Conservation (phyloP, 1,140 invertebrate species). For the Reticulitermes speratus region DNA sequence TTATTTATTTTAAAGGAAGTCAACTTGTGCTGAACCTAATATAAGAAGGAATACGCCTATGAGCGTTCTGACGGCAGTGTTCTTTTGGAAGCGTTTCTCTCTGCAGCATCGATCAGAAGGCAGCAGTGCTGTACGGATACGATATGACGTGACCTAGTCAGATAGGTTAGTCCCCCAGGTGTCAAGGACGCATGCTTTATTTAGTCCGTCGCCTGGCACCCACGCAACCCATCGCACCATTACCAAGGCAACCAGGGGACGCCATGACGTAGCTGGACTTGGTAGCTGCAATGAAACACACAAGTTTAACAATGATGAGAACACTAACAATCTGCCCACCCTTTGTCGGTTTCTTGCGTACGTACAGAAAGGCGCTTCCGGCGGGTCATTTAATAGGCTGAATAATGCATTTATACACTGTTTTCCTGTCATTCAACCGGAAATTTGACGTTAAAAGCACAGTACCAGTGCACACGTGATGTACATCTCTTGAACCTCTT, state of each 20-base stretch:
- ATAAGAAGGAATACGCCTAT: too few relatives aligned
- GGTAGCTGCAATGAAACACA: background rate
- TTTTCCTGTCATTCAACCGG: background rate
- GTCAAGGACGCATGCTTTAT: conserved; percentile 13
- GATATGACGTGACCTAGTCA: background rate
- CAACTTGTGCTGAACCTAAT: too few relatives aligned
- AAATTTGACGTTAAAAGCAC: too few relatives aligned
- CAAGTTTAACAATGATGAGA: background rate
- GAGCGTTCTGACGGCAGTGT: background rate
- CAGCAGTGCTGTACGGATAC: background rate
- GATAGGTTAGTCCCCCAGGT: conserved; percentile 11
- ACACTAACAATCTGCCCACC: background rate
- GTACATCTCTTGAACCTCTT: too few relatives aligned
- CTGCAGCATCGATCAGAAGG: background rate
- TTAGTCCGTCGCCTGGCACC: background rate
- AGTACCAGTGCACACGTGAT: too few relatives aligned
- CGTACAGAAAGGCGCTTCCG: background rate
- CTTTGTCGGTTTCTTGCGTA: background rate
- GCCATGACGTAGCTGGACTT: background rate
- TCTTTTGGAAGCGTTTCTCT: background rate
- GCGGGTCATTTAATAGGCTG: background rate
- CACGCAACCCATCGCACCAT: background rate
- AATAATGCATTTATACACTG: background rate
- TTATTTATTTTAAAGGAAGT: too few relatives aligned
- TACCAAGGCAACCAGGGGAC: background rate